Evolutionary conservation across 23 tunicate genomes (phyloP), one percentile per base, ranked within the genome.

Genomic region (Trididemnum nubilum): DNA sequence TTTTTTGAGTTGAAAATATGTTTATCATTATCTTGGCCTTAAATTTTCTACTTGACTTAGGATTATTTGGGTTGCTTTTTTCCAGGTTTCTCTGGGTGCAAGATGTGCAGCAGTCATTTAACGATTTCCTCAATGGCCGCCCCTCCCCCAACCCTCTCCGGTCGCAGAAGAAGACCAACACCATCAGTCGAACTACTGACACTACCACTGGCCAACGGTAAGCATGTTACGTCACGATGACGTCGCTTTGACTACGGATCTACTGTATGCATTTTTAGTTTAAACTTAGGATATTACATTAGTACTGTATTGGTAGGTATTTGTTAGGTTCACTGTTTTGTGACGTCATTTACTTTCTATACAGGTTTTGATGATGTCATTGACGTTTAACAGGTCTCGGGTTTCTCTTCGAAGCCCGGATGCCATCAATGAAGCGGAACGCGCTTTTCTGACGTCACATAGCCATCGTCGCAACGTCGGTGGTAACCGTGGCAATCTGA

Each of bases 41-140:
- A n/a, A n/a, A n/a, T n/a, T n/a, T n/a, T n/a, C n/a, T n/a, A n/a
- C n/a, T n/a, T n/a, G n/a, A n/a, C n/a, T n/a, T n/a, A n/a, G n/a
- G n/a, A n/a, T n/a, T n/a, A n/a, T n/a, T n/a, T n/a, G n/a, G n/a
- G n/a, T n/a, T n/a, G n/a, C n/a, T n/a, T n/a, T n/a, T n/a, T n/a
- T n/a, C n/a, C n/a, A 93, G 98, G 76, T 93, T 93, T 54, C 35
- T 93, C 60, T 93, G 98, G 98, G 90, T 87, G 12, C 93, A 85
- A 35, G 98, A 93, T 73, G 93, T 88, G 2, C 87, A 93, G 82
- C 90, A 88, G 59, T 93, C 93, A 3, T 93, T 93, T 51, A 79
- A 44, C 34, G 98, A 88, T 64, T 93, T 93, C 35, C 86, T 93
- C 26, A 87, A 84, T 57, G 98, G 93, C 36, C 84, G 90, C 35